phyloP scores from a whole-genome alignment of 2,113 vertebrate genomes.

The Salvator merianae region DNA sequence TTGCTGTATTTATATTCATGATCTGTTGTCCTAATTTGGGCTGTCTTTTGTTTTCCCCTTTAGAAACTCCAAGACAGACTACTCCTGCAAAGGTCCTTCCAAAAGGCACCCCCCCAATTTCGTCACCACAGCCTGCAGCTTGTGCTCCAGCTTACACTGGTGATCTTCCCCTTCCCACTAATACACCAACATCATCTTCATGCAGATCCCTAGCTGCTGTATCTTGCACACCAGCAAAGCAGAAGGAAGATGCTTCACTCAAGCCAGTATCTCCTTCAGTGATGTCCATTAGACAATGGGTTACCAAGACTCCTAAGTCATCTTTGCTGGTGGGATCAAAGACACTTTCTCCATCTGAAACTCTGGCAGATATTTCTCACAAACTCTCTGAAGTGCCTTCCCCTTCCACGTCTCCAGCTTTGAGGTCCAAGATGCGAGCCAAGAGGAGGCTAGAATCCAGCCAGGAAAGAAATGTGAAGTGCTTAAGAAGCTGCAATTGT shows the following conservation, averaged over 20 bases:
- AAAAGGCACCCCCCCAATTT: slow-evolving; percentile 53
- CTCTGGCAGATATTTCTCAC: slow-evolving; percentile 80
- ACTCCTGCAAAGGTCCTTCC: slow-evolving; percentile 82
- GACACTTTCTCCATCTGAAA: slow-evolving; percentile 70
- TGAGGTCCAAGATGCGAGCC: slow-evolving; percentile 73
- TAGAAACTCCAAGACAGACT: slow-evolving; percentile 54
- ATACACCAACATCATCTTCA: slow-evolving; percentile 70
- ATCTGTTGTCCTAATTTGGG: slow-evolving; percentile 47
- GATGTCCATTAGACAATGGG: slow-evolving; percentile 86
- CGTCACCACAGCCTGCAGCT: slow-evolving; percentile 82
- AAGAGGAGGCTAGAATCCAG: slow-evolving; percentile 90
- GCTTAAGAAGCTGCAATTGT: slow-evolving; percentile 73
- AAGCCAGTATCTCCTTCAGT: slow-evolving; percentile 67
- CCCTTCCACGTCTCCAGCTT: slow-evolving; percentile 27
- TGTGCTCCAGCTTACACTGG: slow-evolving; percentile 82
- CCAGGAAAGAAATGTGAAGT: slow-evolving; percentile 56
- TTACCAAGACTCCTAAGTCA: slow-evolving; percentile 75
- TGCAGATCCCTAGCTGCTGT: slow-evolving; percentile 30
- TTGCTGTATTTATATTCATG: not conserved
- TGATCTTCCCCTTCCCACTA: slow-evolving; percentile 86
- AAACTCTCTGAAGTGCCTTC: slow-evolving; percentile 48
- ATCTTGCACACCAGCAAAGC: slow-evolving; percentile 57
- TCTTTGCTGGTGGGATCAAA: slow-evolving; percentile 63
- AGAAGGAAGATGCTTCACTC: slow-evolving; percentile 48
- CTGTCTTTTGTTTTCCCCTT: slow-evolving; percentile 31